phyloP scores from a whole-genome alignment of 2,888 invertebrate genomes.

The Muschampia plurimacula region DNA sequence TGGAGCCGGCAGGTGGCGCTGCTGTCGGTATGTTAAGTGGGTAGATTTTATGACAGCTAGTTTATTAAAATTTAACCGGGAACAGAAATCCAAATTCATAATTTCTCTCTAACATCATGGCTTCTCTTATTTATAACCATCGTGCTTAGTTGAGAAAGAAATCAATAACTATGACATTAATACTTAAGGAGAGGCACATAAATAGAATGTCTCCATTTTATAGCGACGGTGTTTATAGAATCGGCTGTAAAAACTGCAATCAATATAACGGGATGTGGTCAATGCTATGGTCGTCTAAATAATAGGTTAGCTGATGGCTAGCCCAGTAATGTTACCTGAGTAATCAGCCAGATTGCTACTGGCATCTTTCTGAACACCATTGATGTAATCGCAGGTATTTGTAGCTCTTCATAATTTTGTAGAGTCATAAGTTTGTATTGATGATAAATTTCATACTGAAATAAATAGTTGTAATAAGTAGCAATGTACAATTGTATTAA shows the following conservation, averaged over 20 bases:
- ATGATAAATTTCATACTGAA: too few relatives aligned
- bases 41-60: too few relatives aligned
- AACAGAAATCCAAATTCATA: too few relatives aligned
- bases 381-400: conserved; percentile 16
- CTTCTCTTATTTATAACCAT: too few relatives aligned
- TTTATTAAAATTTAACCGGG: too few relatives aligned
- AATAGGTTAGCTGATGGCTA: conserved; percentile 13
- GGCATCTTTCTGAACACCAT: conserved; percentile 1
- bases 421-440: not conserved
- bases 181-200: not conserved
- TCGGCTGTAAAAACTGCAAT: conserved; percentile 17
- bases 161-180: not conserved
- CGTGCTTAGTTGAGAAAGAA: not conserved
- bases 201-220: conserved; percentile 16
- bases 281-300: conserved; percentile 25
- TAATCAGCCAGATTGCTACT: conserved; percentile 16
- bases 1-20: too few relatives aligned
- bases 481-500: too few relatives aligned
- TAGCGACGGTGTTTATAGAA: conserved; percentile 13
- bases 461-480: too few relatives aligned
- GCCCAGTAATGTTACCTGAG: conserved; percentile 1
- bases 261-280: conserved; percentile 27
- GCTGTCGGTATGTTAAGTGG: too few relatives aligned
- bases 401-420: not conserved
- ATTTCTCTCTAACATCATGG: too few relatives aligned